phyloP scores from a whole-genome alignment of 2,797 vertebrate species.

The Myripristis jacobus region DNA sequence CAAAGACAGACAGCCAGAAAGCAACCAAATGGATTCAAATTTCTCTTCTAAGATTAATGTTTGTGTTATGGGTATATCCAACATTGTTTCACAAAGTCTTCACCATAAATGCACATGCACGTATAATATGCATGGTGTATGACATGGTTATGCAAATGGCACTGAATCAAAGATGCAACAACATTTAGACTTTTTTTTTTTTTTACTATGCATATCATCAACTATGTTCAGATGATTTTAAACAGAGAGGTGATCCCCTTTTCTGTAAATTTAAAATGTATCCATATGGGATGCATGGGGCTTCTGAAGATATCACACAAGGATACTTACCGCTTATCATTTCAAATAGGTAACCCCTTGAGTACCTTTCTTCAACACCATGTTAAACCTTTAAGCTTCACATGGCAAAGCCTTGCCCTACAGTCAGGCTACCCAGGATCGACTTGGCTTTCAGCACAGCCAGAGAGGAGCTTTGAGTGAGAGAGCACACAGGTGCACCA shows the following conservation, averaged over 20 bases:
- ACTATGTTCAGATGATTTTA: conserved; percentile 1
- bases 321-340: conserved; percentile 27
- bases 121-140: neutral
- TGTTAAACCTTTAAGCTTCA: conserved; percentile 58
- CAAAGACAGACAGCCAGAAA: conserved; percentile 31
- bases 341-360: conserved; percentile 32
- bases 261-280: neutral
- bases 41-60: conserved; percentile 20
- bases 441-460: conserved; percentile 63
- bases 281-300: neutral
- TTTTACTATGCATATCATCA: neutral
- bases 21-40: conserved; percentile 16
- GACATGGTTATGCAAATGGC: neutral
- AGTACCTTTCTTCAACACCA: conserved; percentile 36
- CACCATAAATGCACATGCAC: conserved; percentile 4
- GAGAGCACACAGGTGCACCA: conserved; percentile 59
- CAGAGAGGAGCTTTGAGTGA: conserved; percentile 59
- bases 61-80: conserved; percentile 1
- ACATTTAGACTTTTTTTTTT: too few species aligned
- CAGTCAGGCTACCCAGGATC: conserved; percentile 61
- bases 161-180: too few species aligned
- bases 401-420: conserved; percentile 46
- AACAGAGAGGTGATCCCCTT: conserved; percentile 9
- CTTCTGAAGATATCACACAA: conserved; percentile 14
- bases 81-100: conserved; percentile 8